Base-by-base conservation (phyloP, 2,888 invertebrate genomes). In the Tiliacea citrago region DNA sequence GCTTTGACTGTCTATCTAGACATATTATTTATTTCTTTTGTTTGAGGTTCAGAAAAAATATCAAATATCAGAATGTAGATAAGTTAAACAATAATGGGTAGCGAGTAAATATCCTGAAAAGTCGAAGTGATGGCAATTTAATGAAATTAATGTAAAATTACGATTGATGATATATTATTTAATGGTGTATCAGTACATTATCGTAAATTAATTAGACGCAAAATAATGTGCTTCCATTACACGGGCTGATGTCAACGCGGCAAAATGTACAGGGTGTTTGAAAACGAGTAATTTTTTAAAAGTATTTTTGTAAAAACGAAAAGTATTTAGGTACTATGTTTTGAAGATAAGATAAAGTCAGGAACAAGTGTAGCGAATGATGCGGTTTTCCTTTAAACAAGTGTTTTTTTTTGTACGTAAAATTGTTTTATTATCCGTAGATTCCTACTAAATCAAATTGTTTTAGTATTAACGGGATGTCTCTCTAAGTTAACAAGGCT, bases 201-300 rank as follows among this genome's bases (percentile, higher is more conserved):
- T 91, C 94, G 92, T 94, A 94, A 95, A 95, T 95, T 94, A 94
- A 95, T 95, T 94, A 94, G 89, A 86, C 84, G 83, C 85, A 90
- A 92, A 93, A 93, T 94, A 93, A 93, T 91, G 91, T 79, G 89
- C 86, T 84, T 83, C 91, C 92, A 92, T 92, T 93, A 92, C 82
- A 77, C 77, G 81, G 79, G 83, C 82, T 82, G 84, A 89, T 89
- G 91, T 92, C 92, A 92, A 88, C 89, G 89, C 60, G 72, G 55
- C 13, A 16, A 60, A 24, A 55, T 29, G 42, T 86, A 91, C 89
- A 90, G 89, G 85, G 0, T 90, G 91, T 84, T 77, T 75, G 35
- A 4, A 51, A 82, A 57, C 13, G 9, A 24, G 71, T 5, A 39
- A 0, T 35, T 24, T 49, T 47, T 21, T n/a, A 16, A 21, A 75